Percentiles rank a stretch among this genome's conserved stretches.
Conservation (phyloP, 2,888 invertebrate species). For the Epinotia brunnichana region DNA sequence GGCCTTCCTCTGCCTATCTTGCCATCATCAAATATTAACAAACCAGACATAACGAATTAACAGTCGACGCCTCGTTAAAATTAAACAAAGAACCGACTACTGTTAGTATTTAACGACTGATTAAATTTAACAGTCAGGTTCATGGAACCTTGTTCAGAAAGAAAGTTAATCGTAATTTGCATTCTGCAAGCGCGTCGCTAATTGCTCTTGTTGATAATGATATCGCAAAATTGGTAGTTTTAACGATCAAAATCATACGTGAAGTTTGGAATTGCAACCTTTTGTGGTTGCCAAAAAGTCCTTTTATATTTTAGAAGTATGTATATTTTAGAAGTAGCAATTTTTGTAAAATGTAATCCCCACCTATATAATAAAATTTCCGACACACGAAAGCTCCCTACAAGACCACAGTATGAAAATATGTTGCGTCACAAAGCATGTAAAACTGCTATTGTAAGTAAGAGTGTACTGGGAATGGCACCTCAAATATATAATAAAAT, state of each 20-base stretch:
- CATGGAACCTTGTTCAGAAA: constrained; percentile 20
- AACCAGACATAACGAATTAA: not conserved
- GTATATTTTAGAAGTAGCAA: no score
- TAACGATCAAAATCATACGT: not conserved
- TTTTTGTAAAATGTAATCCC: no score
- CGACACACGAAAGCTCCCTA: no score
- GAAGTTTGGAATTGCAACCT: not conserved
- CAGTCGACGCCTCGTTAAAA: constrained; percentile 7
- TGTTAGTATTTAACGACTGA: constrained; percentile 29
- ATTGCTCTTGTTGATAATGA: not conserved
- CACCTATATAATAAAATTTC: no score
- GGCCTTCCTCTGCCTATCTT: no score
- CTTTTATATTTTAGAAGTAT: no score
- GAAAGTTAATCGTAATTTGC: constrained; percentile 28
- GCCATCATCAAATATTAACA: constrained; percentile 13
- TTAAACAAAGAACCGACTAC: constrained; percentile 23
- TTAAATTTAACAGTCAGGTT: constrained; percentile 30
- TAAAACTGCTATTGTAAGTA: no score
- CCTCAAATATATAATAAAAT: no score
- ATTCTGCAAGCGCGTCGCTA: constrained; percentile 13
- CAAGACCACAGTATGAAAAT: no score
- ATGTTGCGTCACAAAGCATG: no score
- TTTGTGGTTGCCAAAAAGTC: not conserved
- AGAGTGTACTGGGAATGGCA: no score
- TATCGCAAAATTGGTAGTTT: not conserved